Base-by-base conservation (phyloP, 1,140 invertebrate genomes). In the Drosophila carrolli region DNA sequence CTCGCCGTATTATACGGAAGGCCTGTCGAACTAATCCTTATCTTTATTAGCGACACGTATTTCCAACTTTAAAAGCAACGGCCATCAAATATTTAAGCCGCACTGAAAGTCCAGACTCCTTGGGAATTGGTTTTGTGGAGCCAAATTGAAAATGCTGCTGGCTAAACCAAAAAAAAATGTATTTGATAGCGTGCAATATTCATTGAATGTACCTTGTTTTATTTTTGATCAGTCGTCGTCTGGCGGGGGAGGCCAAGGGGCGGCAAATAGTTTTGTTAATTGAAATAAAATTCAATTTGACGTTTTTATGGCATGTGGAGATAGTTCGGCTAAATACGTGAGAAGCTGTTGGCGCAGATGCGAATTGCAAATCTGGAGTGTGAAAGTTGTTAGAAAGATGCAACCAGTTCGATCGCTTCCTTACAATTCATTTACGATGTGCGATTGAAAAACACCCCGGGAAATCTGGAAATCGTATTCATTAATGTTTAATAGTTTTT, bases 201-300 rank as follows among this genome's bases (percentile, higher is more conserved):
- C 68, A 61, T 72, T 50, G 50, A 59, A 44, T 60, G 47, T 70
- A 65, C 40, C 74, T 63, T 40, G 59, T 55, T 79, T 67, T 53
- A 16, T 38, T 79, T 59, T 61, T 47, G 29, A 32, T 38, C 37
- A 51, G 32, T 40, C 57, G 23, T 23, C 58, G 40, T 53, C 54
- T 53, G 68, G 46, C 23, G 44, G 7, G 29, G 65, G 47, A 66
- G 40, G 35, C n/a, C 9, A 35, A 58, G 53, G 63, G 57, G 73
- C 51, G 50, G 61, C 46, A 72, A 88, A 88, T 82, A 76, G 82
- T 79, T 88, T 75, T 65, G 82, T 86, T 86, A 86, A 86, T 86
- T 86, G 82, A 86, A 86, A 86, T 86, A 86, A 86, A 86, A 86
- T 88, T 88, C 83, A 71, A 82, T 86, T 86, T 88, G 82, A 86